Base-by-base conservation (phyloP, 2,113 vertebrate genomes). In the Nansenia antarctica region DNA sequence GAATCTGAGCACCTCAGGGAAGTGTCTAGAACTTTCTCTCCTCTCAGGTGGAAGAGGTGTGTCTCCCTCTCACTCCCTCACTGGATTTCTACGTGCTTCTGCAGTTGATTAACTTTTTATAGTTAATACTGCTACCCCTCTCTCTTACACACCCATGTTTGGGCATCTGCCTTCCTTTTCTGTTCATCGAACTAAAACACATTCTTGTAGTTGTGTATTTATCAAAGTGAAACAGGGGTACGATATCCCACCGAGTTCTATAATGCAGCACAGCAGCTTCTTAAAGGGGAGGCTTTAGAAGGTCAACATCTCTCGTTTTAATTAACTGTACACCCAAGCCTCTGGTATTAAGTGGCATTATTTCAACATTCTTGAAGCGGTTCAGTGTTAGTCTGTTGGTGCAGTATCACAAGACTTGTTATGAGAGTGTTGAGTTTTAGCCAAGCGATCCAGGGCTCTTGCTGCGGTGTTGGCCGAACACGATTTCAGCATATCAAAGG, bases 261-360 rank as follows among this genome's bases (percentile, higher is more conserved):
- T 14, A 7, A 58, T 72, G 26, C 61, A 58, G 18, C 34, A 55
- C 18, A 12, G 31, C 18, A 1, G 32, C 34, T n/a, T 39, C 24
- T 63, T 5, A 47, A 14, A 52, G 18, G 24, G 67, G n/a, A n/a
- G 49, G 22, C 72, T 34, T 62, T 69, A n/a, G 62, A 29, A 61
- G 70, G 54, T 57, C 18, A 34, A 4, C 2, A 62, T 49, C 29
- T 34, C 27, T 30, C 58, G 49, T 82, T 82, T 83, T 67, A 67
- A 74, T 82, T 39, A 74, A 85, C 73, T 18, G 11, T 35, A 26
- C 66, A 62, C 32, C 35, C 62, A 70, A 67, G 72, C 70, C 31
- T 20, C 55, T 32, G 20, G 31, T 73, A 54, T 66, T 73, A 45
- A 53, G 34, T 60, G 65, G 31, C 59, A 59, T 62, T 70, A 58